Conservation (phyloP, 1,140 invertebrate species). For the Alviniconcha marisindica region DNA sequence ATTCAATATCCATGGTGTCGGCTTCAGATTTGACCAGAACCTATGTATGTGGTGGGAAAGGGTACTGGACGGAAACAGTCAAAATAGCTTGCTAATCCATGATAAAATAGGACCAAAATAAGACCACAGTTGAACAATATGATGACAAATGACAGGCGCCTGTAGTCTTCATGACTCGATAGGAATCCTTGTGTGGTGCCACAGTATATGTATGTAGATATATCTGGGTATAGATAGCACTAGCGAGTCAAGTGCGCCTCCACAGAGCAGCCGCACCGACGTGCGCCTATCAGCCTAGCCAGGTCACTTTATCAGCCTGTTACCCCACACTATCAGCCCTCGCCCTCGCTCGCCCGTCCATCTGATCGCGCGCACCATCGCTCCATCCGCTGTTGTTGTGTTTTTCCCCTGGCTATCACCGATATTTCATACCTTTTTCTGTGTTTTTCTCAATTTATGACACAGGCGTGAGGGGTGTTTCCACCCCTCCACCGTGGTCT, state of each 20-base stretch:
- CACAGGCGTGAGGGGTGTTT: constrained; percentile 31
- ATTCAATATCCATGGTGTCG: too few species aligned
- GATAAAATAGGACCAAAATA: too few species aligned
- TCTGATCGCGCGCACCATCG: constrained; percentile 24
- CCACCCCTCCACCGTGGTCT: neutral
- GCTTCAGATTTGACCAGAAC: too few species aligned
- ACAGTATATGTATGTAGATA: too few species aligned
- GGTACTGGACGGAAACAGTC: too few species aligned
- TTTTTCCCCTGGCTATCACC: neutral
- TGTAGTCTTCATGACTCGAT: neutral
- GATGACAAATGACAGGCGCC: too few species aligned
- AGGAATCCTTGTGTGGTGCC: constrained; percentile 33
- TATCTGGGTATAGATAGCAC: constrained; percentile 14
- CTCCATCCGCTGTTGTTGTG: neutral
- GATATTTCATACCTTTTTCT: constrained; percentile 34
- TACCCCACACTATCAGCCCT: constrained; percentile 36
- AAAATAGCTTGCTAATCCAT: too few species aligned
- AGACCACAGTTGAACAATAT: too few species aligned
- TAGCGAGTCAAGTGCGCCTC: constrained; percentile 25
- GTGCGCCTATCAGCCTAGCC: neutral
- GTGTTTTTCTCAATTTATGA: constrained; percentile 37
- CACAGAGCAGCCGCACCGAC: neutral
- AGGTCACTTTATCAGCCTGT: neutral
- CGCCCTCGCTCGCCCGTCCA: constrained; percentile 23
- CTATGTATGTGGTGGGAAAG: too few species aligned